A percentile compares a stretch with the other conserved stretches of the same genome.
Evolutionary conservation across 2,888 invertebrate genomes (phyloP).

Genomic region (Apotomis capreana): DNA sequence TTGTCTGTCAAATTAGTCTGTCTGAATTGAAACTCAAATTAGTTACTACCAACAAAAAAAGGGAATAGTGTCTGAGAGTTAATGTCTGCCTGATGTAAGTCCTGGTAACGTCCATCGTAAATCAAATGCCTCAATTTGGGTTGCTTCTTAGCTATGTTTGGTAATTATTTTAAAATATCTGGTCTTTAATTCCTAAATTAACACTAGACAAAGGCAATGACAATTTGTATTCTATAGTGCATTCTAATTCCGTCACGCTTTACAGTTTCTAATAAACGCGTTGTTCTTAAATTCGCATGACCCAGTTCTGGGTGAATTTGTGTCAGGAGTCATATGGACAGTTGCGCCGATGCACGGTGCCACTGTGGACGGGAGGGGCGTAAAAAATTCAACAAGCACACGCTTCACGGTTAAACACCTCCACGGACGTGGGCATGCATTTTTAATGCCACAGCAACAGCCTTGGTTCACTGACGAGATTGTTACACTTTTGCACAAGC

Average conservation of each 20-base stretch:
- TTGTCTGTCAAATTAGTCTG: no score
- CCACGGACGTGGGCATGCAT: constrained; percentile 52
- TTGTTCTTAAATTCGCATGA: constrained; percentile 26
- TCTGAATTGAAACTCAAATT: no score
- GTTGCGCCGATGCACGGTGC: constrained; percentile 28
- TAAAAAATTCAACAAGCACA: constrained; percentile 53
- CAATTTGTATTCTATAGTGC: background rate
- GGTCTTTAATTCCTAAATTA: no score
- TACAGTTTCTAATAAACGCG: background rate
- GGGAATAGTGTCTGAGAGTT: no score
- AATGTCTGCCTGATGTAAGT: no score
- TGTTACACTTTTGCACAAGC: constrained; percentile 46
- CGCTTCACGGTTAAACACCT: constrained; percentile 55
- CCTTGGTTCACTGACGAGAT: constrained; percentile 60
- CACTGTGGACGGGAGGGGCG: constrained; percentile 45
- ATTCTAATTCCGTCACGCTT: background rate
- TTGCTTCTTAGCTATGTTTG: no score
- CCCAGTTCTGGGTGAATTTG: constrained; percentile 30
- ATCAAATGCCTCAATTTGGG: no score
- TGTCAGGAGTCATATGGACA: constrained; percentile 34
- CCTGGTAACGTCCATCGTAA: no score
- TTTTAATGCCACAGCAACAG: constrained; percentile 53
- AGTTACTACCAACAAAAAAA: no score
- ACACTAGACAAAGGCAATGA: no score
- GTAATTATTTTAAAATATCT: no score